phyloP scores from a whole-genome alignment of 1,140 invertebrate genomes.

The Dendrolimus punctatus region DNA sequence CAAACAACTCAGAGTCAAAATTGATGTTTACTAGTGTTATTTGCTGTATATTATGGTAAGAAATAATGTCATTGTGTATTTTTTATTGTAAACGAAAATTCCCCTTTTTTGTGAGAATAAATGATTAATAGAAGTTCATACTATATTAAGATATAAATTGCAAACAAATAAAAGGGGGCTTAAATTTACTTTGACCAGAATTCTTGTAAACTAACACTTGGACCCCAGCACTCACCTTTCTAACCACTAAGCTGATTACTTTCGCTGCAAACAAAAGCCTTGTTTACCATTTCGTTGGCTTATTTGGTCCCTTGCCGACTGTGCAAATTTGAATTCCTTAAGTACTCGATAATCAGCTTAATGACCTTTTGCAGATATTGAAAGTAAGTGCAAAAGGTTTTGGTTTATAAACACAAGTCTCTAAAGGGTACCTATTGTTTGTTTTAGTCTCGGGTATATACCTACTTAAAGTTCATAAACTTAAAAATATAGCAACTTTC shows the following conservation, averaged over 20 bases:
- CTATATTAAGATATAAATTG: too few relatives aligned
- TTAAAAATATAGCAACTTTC: too few relatives aligned
- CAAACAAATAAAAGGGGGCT: too few relatives aligned
- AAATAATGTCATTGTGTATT: too few relatives aligned
- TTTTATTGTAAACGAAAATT: too few relatives aligned
- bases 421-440: neutral
- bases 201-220: slow-evolving; percentile 14
- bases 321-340: slow-evolving; percentile 9
- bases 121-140: too few relatives aligned
- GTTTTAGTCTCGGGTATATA: too few relatives aligned
- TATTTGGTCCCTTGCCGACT: slow-evolving; percentile 10
- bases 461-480: too few relatives aligned
- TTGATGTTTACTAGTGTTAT: too few relatives aligned
- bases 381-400: neutral
- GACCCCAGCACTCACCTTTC: slow-evolving; percentile 7
- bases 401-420: neutral
- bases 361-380: neutral
- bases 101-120: too few relatives aligned
- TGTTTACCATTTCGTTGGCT: slow-evolving; percentile 16
- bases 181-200: slow-evolving; percentile 1
- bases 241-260: slow-evolving; percentile 26
- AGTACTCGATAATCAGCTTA: slow-evolving; percentile 12
- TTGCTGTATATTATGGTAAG: too few relatives aligned
- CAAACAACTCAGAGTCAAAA: too few relatives aligned
- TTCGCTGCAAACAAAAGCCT: slow-evolving; percentile 16